Evolutionary conservation across 2,113 vertebrate species (phyloP).

Genomic region (Zeus faber): DNA sequence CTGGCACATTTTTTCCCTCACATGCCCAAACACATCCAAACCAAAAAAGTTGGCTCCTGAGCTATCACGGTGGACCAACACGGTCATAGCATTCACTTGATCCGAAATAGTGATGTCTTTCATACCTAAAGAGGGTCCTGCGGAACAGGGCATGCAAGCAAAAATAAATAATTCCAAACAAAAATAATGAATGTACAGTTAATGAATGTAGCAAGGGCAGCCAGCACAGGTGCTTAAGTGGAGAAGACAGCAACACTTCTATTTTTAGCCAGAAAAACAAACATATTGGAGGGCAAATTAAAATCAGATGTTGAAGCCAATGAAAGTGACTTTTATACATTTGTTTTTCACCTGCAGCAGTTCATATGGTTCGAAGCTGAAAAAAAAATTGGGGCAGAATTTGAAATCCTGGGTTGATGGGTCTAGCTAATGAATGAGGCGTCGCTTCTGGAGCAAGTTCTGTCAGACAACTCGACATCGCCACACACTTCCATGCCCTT

Average conservation of each 20-base stretch:
- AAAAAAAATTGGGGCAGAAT: background rate
- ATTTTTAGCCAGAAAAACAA: conserved; percentile 10
- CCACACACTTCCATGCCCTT: no score
- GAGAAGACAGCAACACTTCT: conserved; percentile 14
- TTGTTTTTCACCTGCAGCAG: no score
- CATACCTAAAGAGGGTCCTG: conserved; percentile 13
- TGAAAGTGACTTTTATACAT: background rate
- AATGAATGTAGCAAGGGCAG: conserved; percentile 5
- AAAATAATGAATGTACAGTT: conserved; percentile 34
- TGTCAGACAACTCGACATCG: no score
- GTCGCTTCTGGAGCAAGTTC: no score
- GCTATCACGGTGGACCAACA: background rate
- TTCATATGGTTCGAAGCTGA: background rate
- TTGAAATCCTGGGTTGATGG: no score
- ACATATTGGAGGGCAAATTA: conserved; percentile 1
- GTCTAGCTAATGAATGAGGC: no score
- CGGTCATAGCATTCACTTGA: background rate
- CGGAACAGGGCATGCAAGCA: conserved; percentile 10
- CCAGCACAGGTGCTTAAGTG: conserved; percentile 10
- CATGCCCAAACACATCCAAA: no score
- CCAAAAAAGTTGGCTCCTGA: background rate
- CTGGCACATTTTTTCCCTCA: no score
- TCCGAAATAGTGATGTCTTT: conserved; percentile 31
- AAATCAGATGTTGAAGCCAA: conserved; percentile 5
- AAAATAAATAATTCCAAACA: conserved; percentile 21